A percentile compares a stretch with the other conserved stretches of the same genome.
These are phyloP conservation scores for Coilia nasus DNA, from an alignment of 2,797 vertebrate genomes.

Conservation along the genomic window DNA sequence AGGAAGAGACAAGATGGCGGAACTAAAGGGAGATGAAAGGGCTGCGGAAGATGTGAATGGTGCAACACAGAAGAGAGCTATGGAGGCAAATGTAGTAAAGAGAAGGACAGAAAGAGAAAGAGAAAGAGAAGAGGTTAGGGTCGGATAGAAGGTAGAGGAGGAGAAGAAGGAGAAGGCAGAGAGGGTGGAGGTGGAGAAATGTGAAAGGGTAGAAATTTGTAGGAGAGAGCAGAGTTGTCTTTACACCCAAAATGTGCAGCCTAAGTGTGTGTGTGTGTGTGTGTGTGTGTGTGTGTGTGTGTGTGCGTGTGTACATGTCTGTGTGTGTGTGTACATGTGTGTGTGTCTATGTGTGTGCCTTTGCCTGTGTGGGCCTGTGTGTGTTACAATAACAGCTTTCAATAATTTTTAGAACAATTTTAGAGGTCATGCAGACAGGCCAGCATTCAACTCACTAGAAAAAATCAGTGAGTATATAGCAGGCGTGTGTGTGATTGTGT, in stretches of 20 bases:
- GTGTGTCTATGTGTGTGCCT: background rate
- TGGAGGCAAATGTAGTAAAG: background rate
- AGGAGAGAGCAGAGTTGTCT: no score
- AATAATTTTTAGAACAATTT: background rate
- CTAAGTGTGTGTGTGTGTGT: background rate
- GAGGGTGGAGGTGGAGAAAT: no score
- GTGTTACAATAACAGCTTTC: no score
- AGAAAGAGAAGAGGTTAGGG: constrained; percentile 13
- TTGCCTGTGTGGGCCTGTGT: background rate
- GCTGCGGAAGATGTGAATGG: background rate
- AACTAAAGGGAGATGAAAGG: constrained; percentile 4
- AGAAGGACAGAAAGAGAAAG: constrained; percentile 22
- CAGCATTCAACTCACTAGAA: background rate
- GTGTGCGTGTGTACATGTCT: background rate
- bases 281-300: background rate
- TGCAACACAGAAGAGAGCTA: background rate
- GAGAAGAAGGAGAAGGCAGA: no score
- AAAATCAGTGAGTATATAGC: background rate
- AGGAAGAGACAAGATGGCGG: background rate
- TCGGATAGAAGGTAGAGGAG: background rate
- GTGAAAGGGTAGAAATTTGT: no score
- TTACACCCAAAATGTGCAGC: background rate
- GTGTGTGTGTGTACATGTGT: background rate
- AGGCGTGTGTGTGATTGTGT: background rate
- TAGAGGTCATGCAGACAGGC: background rate